Evolutionary conservation across 2,113 vertebrate species (phyloP).

Genomic region (Sinocyclocheilus anshuiensis): DNA sequence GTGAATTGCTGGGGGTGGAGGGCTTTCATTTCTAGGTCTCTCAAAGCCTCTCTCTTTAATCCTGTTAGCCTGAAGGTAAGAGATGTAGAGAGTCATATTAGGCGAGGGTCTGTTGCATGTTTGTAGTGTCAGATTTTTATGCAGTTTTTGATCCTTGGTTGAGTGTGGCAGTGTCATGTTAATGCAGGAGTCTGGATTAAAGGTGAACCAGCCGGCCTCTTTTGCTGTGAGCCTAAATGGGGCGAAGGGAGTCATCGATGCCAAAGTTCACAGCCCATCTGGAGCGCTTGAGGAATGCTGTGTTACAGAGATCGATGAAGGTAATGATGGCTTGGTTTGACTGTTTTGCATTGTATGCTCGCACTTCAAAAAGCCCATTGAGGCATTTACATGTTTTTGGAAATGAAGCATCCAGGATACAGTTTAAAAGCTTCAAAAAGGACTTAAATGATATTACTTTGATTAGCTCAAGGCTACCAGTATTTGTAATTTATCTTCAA

Average conservation of each 20-base stretch:
- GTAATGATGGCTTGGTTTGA: slow-evolving; percentile 63
- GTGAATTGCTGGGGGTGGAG: slow-evolving; percentile 2
- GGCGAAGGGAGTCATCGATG: slow-evolving; percentile 88
- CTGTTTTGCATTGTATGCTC: neutral
- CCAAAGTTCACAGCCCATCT: slow-evolving; percentile 91
- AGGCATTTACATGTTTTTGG: too few relatives aligned
- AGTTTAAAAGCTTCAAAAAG: neutral
- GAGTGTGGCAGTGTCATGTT: slow-evolving; percentile 56
- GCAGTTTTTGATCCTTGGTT: slow-evolving; percentile 14
- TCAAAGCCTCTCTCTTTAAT: slow-evolving; percentile 78
- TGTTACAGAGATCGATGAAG: slow-evolving; percentile 90
- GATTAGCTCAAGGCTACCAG: too few relatives aligned
- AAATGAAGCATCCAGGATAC: neutral
- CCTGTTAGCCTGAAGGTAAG: slow-evolving; percentile 79
- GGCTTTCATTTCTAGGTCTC: slow-evolving; percentile 10
- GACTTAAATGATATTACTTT: neutral
- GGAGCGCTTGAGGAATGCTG: slow-evolving; percentile 89
- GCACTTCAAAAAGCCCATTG: neutral
- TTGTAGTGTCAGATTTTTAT: neutral
- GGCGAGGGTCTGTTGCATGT: neutral
- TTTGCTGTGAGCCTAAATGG: slow-evolving; percentile 94
- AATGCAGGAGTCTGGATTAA: slow-evolving; percentile 90
- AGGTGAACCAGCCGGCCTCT: slow-evolving; percentile 93
- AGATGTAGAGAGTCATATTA: neutral
- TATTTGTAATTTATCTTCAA: neutral